phyloP scores from a whole-genome alignment of 2,113 vertebrate genomes.

The Chiloscyllium plagiosum region DNA sequence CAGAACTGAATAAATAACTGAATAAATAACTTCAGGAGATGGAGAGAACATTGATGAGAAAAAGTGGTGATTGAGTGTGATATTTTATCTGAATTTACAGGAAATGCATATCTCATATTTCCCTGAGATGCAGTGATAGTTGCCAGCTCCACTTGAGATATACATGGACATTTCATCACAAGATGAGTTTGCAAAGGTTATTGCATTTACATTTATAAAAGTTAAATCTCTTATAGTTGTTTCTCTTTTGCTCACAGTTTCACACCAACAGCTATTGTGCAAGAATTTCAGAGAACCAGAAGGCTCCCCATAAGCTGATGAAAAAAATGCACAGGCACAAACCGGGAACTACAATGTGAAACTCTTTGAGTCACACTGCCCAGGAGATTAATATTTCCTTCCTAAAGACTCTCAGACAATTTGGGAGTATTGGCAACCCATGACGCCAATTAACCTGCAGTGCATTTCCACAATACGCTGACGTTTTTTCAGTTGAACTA shows the following conservation, averaged over 20 bases:
- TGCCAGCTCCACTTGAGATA: not conserved
- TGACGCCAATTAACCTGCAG: not conserved
- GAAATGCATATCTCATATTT: not conserved
- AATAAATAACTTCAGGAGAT: not conserved
- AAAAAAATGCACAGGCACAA: not conserved
- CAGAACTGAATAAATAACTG: not conserved
- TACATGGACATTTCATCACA: not conserved
- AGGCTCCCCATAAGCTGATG: not conserved
- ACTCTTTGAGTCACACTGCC: not conserved
- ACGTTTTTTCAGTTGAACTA: not conserved
- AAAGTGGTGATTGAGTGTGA: not conserved
- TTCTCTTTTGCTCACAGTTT: not conserved
- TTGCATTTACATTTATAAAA: not conserved
- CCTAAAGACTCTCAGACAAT: not conserved
- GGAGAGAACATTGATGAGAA: not conserved
- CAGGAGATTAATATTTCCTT: not conserved
- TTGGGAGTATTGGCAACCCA: not conserved
- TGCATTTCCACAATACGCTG: not conserved
- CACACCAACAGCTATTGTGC: not conserved
- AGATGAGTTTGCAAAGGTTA: not conserved
- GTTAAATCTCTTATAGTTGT: not conserved
- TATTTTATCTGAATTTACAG: not conserved
- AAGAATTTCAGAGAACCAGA: not conserved
- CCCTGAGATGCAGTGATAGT: not conserved
- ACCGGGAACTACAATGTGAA: not conserved